Conservation (phyloP, 2,113 vertebrate species). For the Chascanopsetta lugubris region DNA sequence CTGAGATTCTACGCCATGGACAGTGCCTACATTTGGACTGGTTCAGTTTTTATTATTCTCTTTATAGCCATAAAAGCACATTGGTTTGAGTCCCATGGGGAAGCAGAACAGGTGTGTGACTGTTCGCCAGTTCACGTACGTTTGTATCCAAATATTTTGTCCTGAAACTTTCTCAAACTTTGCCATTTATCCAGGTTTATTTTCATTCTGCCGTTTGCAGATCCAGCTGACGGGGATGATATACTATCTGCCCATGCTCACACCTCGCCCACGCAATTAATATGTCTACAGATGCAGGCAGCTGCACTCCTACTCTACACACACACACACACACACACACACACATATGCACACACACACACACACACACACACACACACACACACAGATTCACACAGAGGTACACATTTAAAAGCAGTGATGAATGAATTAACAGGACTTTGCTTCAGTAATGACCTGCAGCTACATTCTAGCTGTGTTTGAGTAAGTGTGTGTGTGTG, state of each 20-base stretch:
- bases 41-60: neutral
- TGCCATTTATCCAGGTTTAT: slow-evolving; percentile 45
- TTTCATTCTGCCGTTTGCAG: slow-evolving; percentile 48
- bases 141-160: neutral
- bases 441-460: slow-evolving; percentile 34
- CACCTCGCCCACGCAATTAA: slow-evolving; percentile 53
- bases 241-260: slow-evolving; percentile 51
- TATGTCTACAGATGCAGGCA: slow-evolving; percentile 41
- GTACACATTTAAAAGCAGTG: slow-evolving; percentile 17
- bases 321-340: slow-evolving; percentile 7
- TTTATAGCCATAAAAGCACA: neutral
- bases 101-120: neutral
- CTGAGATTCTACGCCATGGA: slow-evolving; percentile 18
- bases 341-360: slow-evolving; percentile 3
- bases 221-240: slow-evolving; percentile 54
- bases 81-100: no score
- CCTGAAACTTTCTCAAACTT: slow-evolving; percentile 35
- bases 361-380: slow-evolving; percentile 3
- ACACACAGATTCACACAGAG: slow-evolving; percentile 10
- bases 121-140: neutral
- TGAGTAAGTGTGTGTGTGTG: neutral
- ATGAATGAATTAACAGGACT: slow-evolving; percentile 48
- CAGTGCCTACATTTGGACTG: neutral
- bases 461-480: slow-evolving; percentile 30
- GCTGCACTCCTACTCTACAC: slow-evolving; percentile 9